Percentiles rank a stretch among this genome's conserved stretches.
Conservation (phyloP, 2,113 vertebrate genomes). For the Rhinoptilus africanus region DNA sequence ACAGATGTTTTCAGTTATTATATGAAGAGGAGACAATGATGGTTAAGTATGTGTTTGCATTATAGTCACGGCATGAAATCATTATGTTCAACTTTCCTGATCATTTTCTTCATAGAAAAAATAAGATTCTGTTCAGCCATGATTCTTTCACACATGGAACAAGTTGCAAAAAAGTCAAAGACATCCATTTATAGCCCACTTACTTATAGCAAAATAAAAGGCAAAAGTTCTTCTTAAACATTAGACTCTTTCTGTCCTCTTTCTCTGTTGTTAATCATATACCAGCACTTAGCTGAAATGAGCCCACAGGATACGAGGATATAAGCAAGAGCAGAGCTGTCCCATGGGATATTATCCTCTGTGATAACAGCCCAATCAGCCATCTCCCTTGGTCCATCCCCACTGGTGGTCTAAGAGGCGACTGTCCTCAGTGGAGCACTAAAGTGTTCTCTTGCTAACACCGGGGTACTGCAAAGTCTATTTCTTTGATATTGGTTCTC, state of each 20-base stretch:
- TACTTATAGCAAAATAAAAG: background rate
- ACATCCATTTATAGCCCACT: background rate
- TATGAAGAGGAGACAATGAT: conserved; percentile 70
- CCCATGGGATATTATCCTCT: background rate
- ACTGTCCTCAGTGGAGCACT: background rate
- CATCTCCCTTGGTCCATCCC: background rate
- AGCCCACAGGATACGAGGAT: background rate
- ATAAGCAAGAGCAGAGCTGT: background rate
- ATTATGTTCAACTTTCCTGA: conserved; percentile 67
- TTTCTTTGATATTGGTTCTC: background rate
- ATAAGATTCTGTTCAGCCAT: conserved; percentile 25
- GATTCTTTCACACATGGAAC: background rate
- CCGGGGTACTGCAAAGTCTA: background rate
- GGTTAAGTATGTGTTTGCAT: conserved; percentile 69
- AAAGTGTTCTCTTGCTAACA: background rate
- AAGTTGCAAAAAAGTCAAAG: conserved; percentile 6
- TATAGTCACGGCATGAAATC: conserved; percentile 66
- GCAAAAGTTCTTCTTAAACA: background rate
- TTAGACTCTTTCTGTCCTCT: background rate
- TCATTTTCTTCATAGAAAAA: conserved; percentile 49
- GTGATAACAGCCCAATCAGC: background rate
- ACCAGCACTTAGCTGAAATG: background rate
- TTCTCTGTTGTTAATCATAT: background rate
- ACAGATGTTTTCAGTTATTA: conserved; percentile 73
- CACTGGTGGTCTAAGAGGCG: background rate